Base-by-base conservation (phyloP, 2,888 invertebrate species). In the Oscheius sp. region DNA sequence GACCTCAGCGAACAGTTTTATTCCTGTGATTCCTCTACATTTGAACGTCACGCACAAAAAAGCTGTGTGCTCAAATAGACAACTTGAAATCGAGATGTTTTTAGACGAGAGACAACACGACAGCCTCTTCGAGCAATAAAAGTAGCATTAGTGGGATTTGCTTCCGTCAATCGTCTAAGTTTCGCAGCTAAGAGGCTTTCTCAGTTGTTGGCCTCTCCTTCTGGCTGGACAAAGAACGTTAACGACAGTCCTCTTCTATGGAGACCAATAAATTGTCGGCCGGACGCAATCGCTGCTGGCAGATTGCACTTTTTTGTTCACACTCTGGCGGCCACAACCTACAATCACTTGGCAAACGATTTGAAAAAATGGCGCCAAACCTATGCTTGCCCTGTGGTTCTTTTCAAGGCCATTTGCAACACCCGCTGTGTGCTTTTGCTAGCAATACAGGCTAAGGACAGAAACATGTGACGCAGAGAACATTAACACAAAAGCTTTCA, bases 251-350 rank as follows among this genome's bases (percentile, higher is more conserved):
- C 55, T 35, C 68, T 32, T 32, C 65, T 53, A 68, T 68, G 68
- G 53, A 35, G 35, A 68, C 68, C 68, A 68, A 68, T 68, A 68
- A 68, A 68, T 68, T 68, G 55, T 29, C 68, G 55, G 37, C 42
- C 55, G 11, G 35, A n/a, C 68, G 55, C 68, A 33, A 68, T 68
- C 33, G 68, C 53, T 42, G 35, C 68, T 68, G 63, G 53, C 68
- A 68, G 53, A 68, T 68, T 68, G 68, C 68, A 53, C 68, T 68
- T 68, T 60, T 68, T 68, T 66, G 66, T 66, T 68, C 68, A 33
- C 35, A 33, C 42, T 42, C 42, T 7, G 42, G 42, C 42, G 4
- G 42, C 42, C 42, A 42, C 42, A 42, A 42, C 42, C 42, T 42
- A 42, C 42, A 42, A 42, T 42, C 42, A 42, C 42, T 42, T 42